Conservation (phyloP, 2,113 vertebrate genomes). For the Callospermophilus lateralis region DNA sequence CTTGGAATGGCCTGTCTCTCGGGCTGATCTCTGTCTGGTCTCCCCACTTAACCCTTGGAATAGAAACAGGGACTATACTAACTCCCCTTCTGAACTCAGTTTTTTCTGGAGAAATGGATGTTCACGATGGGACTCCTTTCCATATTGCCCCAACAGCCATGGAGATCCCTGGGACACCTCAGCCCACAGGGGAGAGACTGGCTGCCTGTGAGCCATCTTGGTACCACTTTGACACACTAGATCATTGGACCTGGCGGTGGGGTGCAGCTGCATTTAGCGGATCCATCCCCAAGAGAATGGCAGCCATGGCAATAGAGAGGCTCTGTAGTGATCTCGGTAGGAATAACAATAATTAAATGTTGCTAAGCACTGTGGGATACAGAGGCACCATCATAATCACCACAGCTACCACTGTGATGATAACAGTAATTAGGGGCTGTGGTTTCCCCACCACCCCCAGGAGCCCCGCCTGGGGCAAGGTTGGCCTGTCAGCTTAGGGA, state of each 20-base stretch:
- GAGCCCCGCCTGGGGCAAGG: conserved; percentile 44
- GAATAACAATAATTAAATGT: conserved; percentile 78
- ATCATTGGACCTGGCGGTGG: background rate
- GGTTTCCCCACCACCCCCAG: conserved; percentile 24
- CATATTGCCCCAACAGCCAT: background rate
- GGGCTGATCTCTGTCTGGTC: too few relatives aligned
- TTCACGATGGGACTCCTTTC: background rate
- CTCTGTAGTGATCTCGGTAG: conserved; percentile 44
- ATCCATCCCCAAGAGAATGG: conserved; percentile 38
- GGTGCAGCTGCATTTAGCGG: background rate
- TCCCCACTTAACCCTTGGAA: background rate
- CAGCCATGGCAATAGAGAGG: background rate
- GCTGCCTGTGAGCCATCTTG: background rate
- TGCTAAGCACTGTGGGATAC: conserved; percentile 73
- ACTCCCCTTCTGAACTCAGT: background rate
- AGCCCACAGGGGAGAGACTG: background rate
- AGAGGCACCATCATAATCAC: conserved; percentile 71
- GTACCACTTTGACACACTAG: background rate
- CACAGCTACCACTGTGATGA: conserved; percentile 67
- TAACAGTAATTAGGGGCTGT: conserved; percentile 68
- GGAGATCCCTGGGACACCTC: background rate
- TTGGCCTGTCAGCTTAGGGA: conserved; percentile 7
- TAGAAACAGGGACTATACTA: background rate
- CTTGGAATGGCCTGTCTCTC: too few relatives aligned
- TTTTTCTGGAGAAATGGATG: conserved; percentile 3